Evolutionary conservation across 1,140 invertebrate species (phyloP), one percentile per base, ranked within the genome.

Genomic region (Meloidogyne floridensis): DNA sequence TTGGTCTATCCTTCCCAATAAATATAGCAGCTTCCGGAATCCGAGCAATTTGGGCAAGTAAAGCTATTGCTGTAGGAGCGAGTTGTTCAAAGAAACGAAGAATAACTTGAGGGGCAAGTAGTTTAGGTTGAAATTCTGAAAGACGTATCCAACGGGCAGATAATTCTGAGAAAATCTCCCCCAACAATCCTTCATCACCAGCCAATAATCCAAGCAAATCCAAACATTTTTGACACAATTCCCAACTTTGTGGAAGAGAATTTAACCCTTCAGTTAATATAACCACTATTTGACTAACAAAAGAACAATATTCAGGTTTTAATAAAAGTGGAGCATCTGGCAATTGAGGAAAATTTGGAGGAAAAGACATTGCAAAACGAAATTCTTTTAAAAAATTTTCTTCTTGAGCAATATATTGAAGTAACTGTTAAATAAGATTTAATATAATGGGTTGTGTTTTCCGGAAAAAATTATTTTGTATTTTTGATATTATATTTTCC

Each of bases 51-150:
- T 82, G 65, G 8, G 77, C 53, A 32, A 80, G 18, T 53, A 82
- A 54, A 42, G 20, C 18, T 56, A 82, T 56, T 10, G 81, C 80
- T 59, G 15, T 47, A 11, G 54, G 18, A 2, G 70, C 54, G 13
- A 82, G 72, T 69, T 82, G 65, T 8, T 82, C 81, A 32, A 20
- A 79, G 65, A 79, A 69, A 8, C 81, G 72, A 18, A 82, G 72
- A 47, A 75, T 53, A 15, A 82, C 4, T 73, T 82, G 81, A 11
- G 81, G 81, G 1, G 79, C 32, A 32, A 82, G 43, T 4, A 83
- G 47, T 79, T 47, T 56, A 10, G 72, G 51, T 6, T 82, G 77
- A 9, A 18, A 47, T 10, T 79, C 77, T 2, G 11, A 4, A 18
- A 74, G 43, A 20, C 8, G 15, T 7, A 79, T 51, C 77, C 77